Evolutionary conservation across 1,140 invertebrate species (phyloP).

Genomic region (Hycleus cichorii): DNA sequence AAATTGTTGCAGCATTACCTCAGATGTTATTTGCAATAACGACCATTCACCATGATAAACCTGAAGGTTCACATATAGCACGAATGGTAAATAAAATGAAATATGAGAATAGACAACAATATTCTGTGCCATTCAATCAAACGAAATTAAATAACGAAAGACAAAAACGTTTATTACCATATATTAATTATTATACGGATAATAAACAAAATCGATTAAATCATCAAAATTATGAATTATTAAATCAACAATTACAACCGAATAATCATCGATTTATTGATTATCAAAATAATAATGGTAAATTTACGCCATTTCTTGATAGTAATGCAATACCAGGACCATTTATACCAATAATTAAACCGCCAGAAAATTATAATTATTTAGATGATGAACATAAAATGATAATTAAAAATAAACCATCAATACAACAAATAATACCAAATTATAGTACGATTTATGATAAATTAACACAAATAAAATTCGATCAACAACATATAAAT

Average conservation of each 20-base stretch:
- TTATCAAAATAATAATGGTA: not conserved
- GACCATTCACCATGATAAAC: conserved; percentile 36
- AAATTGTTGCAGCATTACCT: no score
- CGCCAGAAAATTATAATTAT: not conserved
- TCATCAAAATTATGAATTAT: not conserved
- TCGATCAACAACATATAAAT: conserved; percentile 13
- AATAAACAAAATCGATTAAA: conserved; percentile 45
- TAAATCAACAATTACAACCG: not conserved
- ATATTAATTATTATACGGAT: conserved; percentile 70
- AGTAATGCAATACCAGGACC: conserved; percentile 38
- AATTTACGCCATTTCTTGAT: conserved; percentile 35
- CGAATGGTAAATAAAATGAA: conserved; percentile 19
- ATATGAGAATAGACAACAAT: not conserved
- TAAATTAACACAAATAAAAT: conserved; percentile 36
- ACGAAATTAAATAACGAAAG: conserved; percentile 42
- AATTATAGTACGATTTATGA: conserved; percentile 38
- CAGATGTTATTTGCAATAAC: conserved; percentile 19
- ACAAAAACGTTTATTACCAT: conserved; percentile 67
- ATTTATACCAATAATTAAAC: conserved; percentile 25
- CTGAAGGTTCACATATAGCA: conserved; percentile 23
- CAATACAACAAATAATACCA: conserved; percentile 15
- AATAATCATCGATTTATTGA: no score
- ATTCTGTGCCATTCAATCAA: conserved; percentile 5
- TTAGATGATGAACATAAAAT: conserved; percentile 1
- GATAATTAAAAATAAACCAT: not conserved